Evolutionary conservation across 2,888 invertebrate genomes (phyloP).

Genomic region (Sphinx pinastri): DNA sequence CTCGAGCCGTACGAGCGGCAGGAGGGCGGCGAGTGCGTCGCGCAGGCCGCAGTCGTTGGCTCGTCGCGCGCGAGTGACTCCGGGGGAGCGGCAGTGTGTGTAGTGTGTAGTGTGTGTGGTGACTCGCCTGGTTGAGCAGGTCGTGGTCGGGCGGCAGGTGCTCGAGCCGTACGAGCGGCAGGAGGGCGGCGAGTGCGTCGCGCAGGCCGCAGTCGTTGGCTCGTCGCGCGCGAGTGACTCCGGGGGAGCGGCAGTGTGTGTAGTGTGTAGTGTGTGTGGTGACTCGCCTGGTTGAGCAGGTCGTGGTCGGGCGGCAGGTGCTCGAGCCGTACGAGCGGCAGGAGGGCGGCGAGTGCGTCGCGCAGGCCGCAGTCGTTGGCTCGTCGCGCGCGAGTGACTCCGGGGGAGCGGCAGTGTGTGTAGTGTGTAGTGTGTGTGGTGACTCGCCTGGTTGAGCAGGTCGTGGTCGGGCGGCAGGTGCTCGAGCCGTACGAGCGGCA

Average conservation of each 20-base stretch:
- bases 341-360: too few species aligned
- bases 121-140: background rate
- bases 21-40: slow-evolving; percentile 46
- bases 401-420: background rate
- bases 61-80: slow-evolving; percentile 56
- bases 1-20: slow-evolving; percentile 25
- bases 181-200: slow-evolving; percentile 1
- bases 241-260: slow-evolving; percentile 54
- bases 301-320: slow-evolving; percentile 26
- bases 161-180: slow-evolving; percentile 48
- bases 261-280: slow-evolving; percentile 66
- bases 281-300: slow-evolving; percentile 49
- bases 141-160: slow-evolving; percentile 78
- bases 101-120: slow-evolving; percentile 66
- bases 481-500: slow-evolving; percentile 55
- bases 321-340: slow-evolving; percentile 12
- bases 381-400: too few species aligned
- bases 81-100: slow-evolving; percentile 68
- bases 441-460: slow-evolving; percentile 62
- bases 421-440: slow-evolving; percentile 32
- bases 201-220: background rate
- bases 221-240: slow-evolving; percentile 69
- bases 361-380: too few species aligned
- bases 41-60: slow-evolving; percentile 10
- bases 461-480: slow-evolving; percentile 79